Evolutionary conservation across 2,797 vertebrate genomes (phyloP).

Genomic region (Peromyscus nudipes): DNA sequence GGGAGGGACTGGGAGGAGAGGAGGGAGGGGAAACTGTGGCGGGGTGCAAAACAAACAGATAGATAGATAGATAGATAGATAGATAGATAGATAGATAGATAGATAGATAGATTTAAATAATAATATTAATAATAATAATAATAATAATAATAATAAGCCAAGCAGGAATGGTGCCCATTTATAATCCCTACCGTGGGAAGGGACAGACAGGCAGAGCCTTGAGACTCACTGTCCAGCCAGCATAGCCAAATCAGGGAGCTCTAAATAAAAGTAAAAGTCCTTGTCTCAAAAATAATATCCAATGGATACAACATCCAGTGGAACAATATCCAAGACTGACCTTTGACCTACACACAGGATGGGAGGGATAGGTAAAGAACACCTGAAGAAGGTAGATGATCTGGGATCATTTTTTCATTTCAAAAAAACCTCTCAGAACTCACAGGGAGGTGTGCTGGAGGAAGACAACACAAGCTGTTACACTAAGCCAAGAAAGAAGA

Average conservation of each 20-base stretch:
- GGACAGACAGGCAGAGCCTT: not conserved
- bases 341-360: not conserved
- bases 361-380: not conserved
- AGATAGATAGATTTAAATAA: not conserved
- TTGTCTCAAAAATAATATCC: not conserved
- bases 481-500: not conserved
- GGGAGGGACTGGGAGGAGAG: not conserved
- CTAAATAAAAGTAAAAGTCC: not conserved
- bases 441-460: not conserved
- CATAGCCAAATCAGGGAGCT: not conserved
- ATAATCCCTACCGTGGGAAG: too few relatives aligned
- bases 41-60: not conserved
- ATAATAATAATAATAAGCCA: not conserved
- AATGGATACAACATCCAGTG: too few relatives aligned
- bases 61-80: not conserved
- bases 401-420: constrained; percentile 21
- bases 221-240: not conserved
- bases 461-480: not conserved
- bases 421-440: not conserved
- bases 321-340: not conserved
- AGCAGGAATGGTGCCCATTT: not conserved
- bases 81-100: too few relatives aligned
- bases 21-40: not conserved
- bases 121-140: not conserved
- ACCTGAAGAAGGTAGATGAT: not conserved